Conservation (phyloP, 2,113 vertebrate species). For the Zosterops pallidus region DNA sequence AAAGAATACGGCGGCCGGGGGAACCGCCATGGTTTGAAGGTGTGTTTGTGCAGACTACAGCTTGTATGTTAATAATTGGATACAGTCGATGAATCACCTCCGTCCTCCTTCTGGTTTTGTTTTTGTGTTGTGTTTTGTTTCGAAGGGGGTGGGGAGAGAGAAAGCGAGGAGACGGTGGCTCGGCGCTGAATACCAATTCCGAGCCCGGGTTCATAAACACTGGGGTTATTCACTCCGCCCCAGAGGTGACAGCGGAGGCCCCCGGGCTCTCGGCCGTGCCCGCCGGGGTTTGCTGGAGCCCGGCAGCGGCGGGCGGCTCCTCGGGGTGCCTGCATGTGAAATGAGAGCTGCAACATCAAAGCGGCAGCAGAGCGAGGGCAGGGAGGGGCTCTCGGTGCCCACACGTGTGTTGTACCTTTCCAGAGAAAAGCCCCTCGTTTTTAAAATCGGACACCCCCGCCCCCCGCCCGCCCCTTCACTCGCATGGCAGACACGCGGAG, state of each 20-base stretch:
- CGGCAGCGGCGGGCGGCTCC: too few relatives aligned
- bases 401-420: background rate
- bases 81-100: constrained; percentile 71
- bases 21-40: constrained; percentile 74
- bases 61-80: constrained; percentile 79
- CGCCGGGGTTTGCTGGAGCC: too few relatives aligned
- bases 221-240: constrained; percentile 44
- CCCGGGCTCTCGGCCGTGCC: too few relatives aligned
- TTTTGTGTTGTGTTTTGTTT: constrained; percentile 60
- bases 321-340: too few relatives aligned
- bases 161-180: constrained; percentile 40
- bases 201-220: constrained; percentile 12
- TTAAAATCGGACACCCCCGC: background rate
- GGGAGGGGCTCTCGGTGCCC: constrained; percentile 14
- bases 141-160: constrained; percentile 40
- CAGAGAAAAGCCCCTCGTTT: constrained; percentile 41
- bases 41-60: constrained; percentile 74
- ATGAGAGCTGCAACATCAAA: background rate
- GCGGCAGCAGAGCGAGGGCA: background rate
- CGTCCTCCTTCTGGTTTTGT: constrained; percentile 63
- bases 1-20: constrained; percentile 61
- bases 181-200: constrained; percentile 52
- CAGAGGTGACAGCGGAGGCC: background rate
- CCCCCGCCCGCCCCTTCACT: background rate
- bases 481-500: constrained; percentile 49